A percentile compares a stretch with the other conserved stretches of the same genome.
These are phyloP conservation scores for Chionodraco myersi DNA, from an alignment of 2,113 vertebrate species.

Conservation along the genomic window DNA sequence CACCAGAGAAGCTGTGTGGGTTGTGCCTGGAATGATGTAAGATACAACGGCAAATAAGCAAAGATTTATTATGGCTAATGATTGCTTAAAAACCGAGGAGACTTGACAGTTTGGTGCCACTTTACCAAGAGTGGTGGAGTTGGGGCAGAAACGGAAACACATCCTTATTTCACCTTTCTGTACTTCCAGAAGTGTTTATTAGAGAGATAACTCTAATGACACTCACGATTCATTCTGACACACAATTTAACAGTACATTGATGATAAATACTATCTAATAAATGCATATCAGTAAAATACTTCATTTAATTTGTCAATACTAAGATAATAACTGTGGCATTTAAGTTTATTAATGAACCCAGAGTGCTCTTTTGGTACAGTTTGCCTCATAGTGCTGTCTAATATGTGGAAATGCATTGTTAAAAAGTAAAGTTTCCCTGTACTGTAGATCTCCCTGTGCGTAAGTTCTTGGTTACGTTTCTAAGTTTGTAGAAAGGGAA, in stretches of 20 bases:
- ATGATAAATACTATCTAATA: neutral
- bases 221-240: too few species aligned
- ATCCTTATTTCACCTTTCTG: slow-evolving; percentile 53
- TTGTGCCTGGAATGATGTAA: slow-evolving; percentile 78
- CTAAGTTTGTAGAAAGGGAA: neutral
- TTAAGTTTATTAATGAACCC: neutral
- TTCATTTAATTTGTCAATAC: neutral
- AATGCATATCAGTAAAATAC: neutral
- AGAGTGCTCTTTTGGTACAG: neutral
- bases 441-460: neutral
- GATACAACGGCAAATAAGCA: slow-evolving; percentile 68
- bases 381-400: neutral
- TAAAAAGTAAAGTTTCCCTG: neutral
- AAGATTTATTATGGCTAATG: slow-evolving; percentile 79
- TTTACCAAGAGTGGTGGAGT: slow-evolving; percentile 41
- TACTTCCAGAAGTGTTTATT: slow-evolving; percentile 42
- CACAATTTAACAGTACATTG: neutral
- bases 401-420: neutral
- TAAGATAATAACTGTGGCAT: neutral
- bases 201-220: neutral
- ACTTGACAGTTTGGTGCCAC: slow-evolving; percentile 71
- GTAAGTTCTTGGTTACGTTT: neutral
- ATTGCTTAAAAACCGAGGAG: slow-evolving; percentile 66
- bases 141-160: slow-evolving; percentile 42
- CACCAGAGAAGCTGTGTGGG: slow-evolving; percentile 61